Evolutionary conservation across 37 sponge, comb jelly and placozoan species (phyloP).

Genomic region (Eunapius fragilis): DNA sequence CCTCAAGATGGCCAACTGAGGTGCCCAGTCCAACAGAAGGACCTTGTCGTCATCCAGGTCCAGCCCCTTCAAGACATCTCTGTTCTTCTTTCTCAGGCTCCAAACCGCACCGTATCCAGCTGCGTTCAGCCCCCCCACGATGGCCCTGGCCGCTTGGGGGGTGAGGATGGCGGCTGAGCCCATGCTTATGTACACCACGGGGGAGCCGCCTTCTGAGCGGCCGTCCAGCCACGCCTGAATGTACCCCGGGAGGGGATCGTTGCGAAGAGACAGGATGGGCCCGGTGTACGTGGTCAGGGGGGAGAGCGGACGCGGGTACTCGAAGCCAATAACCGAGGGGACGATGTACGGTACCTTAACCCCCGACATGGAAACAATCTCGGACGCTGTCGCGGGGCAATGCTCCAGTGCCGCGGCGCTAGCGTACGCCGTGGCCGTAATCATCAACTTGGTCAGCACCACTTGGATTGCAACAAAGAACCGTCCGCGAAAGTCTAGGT

Average conservation of each 20-base stretch:
- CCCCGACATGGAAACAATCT: background rate
- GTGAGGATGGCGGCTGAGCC: slow-evolving; percentile 23
- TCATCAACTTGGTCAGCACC: too few species aligned
- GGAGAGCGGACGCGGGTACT: slow-evolving; percentile 35
- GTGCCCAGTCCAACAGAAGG: slow-evolving; percentile 53
- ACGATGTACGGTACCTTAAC: slow-evolving; percentile 12
- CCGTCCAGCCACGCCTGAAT: slow-evolving; percentile 46
- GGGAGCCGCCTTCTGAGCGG: background rate
- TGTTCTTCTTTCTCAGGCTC: slow-evolving; percentile 45
- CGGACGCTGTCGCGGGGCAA: background rate
- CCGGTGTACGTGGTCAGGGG: slow-evolving; percentile 48
- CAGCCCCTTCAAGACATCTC: slow-evolving; percentile 25
- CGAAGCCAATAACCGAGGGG: slow-evolving; percentile 46
- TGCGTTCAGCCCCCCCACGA: slow-evolving; percentile 22
- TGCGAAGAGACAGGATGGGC: slow-evolving; percentile 21
- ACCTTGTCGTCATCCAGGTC: slow-evolving; percentile 30
- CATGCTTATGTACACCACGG: slow-evolving; percentile 78
- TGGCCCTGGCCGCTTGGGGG: slow-evolving; percentile 7
- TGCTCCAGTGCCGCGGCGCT: too few species aligned
- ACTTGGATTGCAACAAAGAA: too few species aligned
- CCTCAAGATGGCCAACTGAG: slow-evolving; percentile 47
- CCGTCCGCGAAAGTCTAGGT: background rate
- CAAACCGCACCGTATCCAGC: slow-evolving; percentile 45
- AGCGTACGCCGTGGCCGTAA: too few species aligned
- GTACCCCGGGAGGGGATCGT: slow-evolving; percentile 8